Base-by-base conservation (phyloP, 2,888 invertebrate species). In the Spisula subtruncata region DNA sequence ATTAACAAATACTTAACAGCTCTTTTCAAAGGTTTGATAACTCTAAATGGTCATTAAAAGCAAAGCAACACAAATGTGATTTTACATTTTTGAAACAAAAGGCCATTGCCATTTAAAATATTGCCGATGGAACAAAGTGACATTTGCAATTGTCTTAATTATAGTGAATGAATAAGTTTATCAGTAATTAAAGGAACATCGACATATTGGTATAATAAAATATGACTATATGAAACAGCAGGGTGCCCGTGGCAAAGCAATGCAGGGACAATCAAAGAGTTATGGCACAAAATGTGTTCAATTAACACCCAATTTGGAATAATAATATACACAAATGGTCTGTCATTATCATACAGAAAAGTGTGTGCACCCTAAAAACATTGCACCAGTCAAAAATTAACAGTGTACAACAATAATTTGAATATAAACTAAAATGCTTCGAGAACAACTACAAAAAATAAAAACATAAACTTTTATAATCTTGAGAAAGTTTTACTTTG, bases 361-460 rank as follows among this genome's bases (percentile, higher is more conserved):
- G 81, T 79, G 88, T 90, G 94, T 93, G 93, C 93, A 93, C 93
- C 92, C 75, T 90, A 92, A 81, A 86, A 90, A 90, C 90, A 94
- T 94, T 94, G 94, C 94, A 94, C 94, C 93, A 92, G 92, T 92
- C 90, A 91, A 90, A 92, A 93, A 91, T 93, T 80, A 84, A 75
- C 51, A 92, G 88, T 91, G 91, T 93, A 93, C 93, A 93, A 92
- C 89, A 89, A 92, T 86, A 90, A 87, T 51, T 83, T 89, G 75
- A 87, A 88, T 35, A 88, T 35, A 75, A 91, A 92, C 87, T 90
- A 83, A 91, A 91, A 92, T 90, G 90, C 90, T 89, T 89, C 51
- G 86, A 88, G 85, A 85, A 85, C 56, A 48, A 75, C 75, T 54
- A 80, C 80, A 83, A 83, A 88, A 80, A 80, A 66, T 25, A 66